A percentile compares a stretch with the other conserved stretches of the same genome.
These are phyloP conservation scores for Enteromius treurensis DNA, from an alignment of 2,797 vertebrate genomes.

Conservation along the genomic window DNA sequence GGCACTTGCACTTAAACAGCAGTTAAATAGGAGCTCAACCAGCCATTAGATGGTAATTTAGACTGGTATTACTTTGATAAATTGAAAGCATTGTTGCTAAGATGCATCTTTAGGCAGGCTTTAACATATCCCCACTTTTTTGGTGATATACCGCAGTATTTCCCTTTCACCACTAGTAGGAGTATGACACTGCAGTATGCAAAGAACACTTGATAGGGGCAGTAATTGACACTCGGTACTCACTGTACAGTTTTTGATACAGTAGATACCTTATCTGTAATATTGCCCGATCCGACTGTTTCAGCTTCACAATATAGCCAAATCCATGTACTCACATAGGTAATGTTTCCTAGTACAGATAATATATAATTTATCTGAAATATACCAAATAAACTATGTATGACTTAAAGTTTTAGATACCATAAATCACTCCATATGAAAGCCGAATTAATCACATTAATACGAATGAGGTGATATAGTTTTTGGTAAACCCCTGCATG, in stretches of 20 bases:
- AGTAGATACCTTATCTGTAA: neutral
- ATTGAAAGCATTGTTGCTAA: neutral
- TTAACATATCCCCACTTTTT: neutral
- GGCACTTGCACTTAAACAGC: conserved; percentile 3
- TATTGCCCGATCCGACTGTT: neutral
- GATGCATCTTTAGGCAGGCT: neutral
- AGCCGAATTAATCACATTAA: neutral
- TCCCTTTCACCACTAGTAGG: conserved; percentile 42
- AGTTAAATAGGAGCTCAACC: conserved; percentile 4
- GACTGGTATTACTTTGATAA: neutral
- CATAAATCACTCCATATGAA: neutral
- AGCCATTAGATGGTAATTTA: neutral
- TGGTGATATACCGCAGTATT: conserved; percentile 1
- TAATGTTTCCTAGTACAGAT: neutral
- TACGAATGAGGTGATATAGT: neutral
- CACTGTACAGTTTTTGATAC: conserved; percentile 7
- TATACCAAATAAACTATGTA: neutral
- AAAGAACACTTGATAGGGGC: neutral
- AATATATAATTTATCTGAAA: neutral
- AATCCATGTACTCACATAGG: neutral
- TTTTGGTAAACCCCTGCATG: neutral
- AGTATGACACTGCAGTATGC: conserved; percentile 33
- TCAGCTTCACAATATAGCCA: neutral
- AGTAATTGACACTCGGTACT: conserved; percentile 16
- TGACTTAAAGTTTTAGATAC: neutral